phyloP scores from a whole-genome alignment of 2,888 invertebrate genomes.

The Drosophila lutescens region DNA sequence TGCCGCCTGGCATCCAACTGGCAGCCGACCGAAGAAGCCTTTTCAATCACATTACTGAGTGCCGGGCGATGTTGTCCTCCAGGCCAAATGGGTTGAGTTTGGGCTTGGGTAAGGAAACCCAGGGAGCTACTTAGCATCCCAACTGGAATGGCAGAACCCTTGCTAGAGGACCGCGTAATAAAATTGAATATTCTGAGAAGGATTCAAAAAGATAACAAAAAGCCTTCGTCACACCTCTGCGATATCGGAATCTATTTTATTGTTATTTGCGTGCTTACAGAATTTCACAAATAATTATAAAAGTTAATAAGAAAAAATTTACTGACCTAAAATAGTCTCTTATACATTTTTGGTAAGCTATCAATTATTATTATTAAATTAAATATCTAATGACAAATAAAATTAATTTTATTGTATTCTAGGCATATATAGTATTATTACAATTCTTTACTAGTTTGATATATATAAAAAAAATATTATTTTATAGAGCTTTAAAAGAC shows the following conservation, averaged over 20 bases:
- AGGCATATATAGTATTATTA: no score
- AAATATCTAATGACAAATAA: no score
- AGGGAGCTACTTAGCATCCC: conserved; percentile 24
- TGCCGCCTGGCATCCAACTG: conserved; percentile 59
- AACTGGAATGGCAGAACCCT: conserved; percentile 3
- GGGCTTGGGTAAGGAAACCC: conserved; percentile 1
- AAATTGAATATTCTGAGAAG: conserved; percentile 7
- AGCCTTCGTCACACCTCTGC: not conserved
- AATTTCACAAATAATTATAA: no score
- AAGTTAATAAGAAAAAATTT: no score
- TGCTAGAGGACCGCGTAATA: not conserved
- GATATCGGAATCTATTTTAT: not conserved
- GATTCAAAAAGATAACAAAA: not conserved
- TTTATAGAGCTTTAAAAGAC: no score
- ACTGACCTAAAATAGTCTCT: no score
- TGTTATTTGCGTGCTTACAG: not conserved
- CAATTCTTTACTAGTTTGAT: no score
- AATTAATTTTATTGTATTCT: no score
- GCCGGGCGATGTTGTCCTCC: conserved; percentile 15
- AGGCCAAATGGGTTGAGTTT: conserved; percentile 11
- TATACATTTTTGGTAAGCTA: no score
- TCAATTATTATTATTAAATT: no score
- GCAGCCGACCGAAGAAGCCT: conserved; percentile 50
- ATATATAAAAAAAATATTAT: no score
- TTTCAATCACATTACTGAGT: conserved; percentile 62